Evolutionary conservation across 2,113 vertebrate species (phyloP), one percentile per base, ranked within the genome.

Genomic region (Cyanoliseus patagonus): DNA sequence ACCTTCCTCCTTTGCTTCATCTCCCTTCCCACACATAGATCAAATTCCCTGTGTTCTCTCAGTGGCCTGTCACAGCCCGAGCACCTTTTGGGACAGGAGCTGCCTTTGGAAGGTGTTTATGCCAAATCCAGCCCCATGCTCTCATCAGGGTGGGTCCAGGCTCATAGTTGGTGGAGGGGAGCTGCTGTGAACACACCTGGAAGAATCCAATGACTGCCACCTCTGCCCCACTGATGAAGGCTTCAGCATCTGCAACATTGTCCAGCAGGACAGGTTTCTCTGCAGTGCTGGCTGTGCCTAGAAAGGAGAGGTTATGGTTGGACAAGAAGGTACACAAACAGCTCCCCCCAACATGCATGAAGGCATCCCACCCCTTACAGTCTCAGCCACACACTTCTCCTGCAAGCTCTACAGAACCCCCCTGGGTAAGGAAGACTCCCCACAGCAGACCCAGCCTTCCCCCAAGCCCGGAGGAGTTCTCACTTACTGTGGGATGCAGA

Each of bases 171-270:
- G 24, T 3, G 4, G 57, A 84, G 18, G 11, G 5, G 15, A 94
- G 9, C 10, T 17, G 31, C 61, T 85, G 24, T 51, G 39, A 80
- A 97, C 97, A 77, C 88, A 99, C 99, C 99, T 99, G 98, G 87
- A 99, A 98, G 97, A 99, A 99, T 91, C 99, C 99, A 67, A 99
- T 51, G 75, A 99, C 95, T 1, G 95, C 98, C 95, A 99, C 98
- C 51, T 99, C 99, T 1, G 97, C 98, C 9, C 98, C 90, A 23
- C 97, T 77, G 13, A 99, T 84, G 90, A 99, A 99, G 83, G 98
- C 96, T 96, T 97, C 82, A 0, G 97, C 96, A 7, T 98, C 97
- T 37, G 88, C 49, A 3, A 97, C 78, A 88, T 97, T 94, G 3
- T 95, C 87, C 93, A 99, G 97, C 41, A 69, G 79, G 69, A 84